A percentile compares a stretch with the other conserved stretches of the same genome.
Conservation (phyloP, 2,888 invertebrate genomes). For the Cyclophora albipunctata region DNA sequence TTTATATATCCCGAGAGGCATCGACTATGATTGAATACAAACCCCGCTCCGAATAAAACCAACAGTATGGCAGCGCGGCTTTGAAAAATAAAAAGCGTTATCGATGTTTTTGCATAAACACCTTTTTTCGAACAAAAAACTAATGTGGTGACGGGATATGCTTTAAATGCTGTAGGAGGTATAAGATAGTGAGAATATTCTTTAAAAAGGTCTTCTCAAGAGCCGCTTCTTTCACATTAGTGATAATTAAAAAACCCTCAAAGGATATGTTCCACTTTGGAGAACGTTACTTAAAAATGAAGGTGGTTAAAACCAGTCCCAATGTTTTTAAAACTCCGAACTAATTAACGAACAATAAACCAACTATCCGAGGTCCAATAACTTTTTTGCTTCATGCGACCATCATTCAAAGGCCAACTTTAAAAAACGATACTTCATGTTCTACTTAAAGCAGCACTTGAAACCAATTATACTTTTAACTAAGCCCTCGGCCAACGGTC, state of each 20-base stretch:
- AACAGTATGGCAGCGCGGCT: conserved; percentile 4
- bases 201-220: no score
- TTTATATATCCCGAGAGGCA: conserved; percentile 37
- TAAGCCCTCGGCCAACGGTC: conserved; percentile 34
- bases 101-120: conserved; percentile 35
- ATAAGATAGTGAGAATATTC: conserved; percentile 2
- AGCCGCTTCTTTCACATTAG: no score
- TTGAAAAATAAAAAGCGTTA: conserved; percentile 23
- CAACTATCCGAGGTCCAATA: neutral
- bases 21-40: conserved; percentile 52
- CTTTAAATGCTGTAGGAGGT: conserved; percentile 10
- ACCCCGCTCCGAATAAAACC: conserved; percentile 17
- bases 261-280: no score
- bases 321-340: neutral
- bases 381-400: neutral
- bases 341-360: no score
- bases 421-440: conserved; percentile 43
- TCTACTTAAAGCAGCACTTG: conserved; percentile 50
- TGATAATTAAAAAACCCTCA: no score
- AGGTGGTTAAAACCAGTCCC: neutral
- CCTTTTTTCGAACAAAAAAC: conserved; percentile 22
- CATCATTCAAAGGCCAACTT: conserved; percentile 35
- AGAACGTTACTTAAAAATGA: no score
- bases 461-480: conserved; percentile 61
- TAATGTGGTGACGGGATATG: conserved; percentile 13